Conservation (phyloP, 1,140 invertebrate species). For the Polyergus mexicanus region DNA sequence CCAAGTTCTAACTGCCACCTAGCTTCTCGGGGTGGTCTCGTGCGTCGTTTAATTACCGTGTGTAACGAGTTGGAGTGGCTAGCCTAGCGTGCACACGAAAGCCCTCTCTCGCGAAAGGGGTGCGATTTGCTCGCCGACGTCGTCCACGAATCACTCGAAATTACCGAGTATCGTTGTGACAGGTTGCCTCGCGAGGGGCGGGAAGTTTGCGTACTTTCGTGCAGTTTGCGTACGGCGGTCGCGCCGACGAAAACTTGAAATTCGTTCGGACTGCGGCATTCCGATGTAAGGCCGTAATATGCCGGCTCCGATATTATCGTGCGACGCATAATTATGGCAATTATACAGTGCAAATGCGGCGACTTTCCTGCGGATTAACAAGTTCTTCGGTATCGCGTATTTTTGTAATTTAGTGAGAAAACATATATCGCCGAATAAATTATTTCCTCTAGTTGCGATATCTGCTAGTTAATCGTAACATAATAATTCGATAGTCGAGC, state of each 20-base stretch:
- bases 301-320: background rate
- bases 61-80: constrained; percentile 86
- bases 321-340: constrained; percentile 44
- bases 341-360: constrained; percentile 19
- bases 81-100: constrained; percentile 85
- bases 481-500: constrained; percentile 32
- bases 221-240: constrained; percentile 38
- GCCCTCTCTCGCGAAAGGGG: constrained; percentile 76
- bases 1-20: constrained; percentile 67
- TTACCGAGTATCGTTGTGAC: constrained; percentile 77
- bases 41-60: constrained; percentile 86
- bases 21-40: constrained; percentile 79
- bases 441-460: background rate
- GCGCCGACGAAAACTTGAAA: constrained; percentile 50
- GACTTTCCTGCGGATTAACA: constrained; percentile 26
- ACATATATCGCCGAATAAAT: background rate
- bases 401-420: constrained; percentile 12
- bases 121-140: constrained; percentile 81
- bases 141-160: constrained; percentile 80
- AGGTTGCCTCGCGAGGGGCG: constrained; percentile 49
- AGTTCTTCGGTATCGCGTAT: background rate
- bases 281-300: constrained; percentile 24
- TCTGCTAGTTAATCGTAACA: background rate
- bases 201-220: constrained; percentile 68
- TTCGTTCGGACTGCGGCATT: constrained; percentile 36